Conservation (phyloP, 2,797 vertebrate species). For the Anomalospiza imberbis region DNA sequence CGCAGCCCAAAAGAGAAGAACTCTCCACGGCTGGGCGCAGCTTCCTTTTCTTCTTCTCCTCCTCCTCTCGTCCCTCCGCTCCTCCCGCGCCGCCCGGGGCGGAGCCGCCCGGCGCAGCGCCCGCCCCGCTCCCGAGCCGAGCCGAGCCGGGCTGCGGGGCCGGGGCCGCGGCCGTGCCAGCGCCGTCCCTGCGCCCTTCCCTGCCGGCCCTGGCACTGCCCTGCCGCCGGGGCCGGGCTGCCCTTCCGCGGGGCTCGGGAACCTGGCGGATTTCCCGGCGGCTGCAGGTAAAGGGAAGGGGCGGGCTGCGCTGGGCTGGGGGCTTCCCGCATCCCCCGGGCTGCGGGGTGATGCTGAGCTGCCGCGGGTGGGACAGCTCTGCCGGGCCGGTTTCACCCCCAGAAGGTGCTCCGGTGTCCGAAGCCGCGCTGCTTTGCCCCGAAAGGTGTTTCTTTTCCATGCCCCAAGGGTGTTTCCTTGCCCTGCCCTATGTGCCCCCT, state of each 20-base stretch:
- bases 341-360: neutral
- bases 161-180: neutral
- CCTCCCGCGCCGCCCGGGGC: neutral
- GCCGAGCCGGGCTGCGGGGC: neutral
- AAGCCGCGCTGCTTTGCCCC: neutral
- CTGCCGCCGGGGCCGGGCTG: neutral
- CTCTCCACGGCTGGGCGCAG: neutral
- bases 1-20: neutral
- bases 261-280: neutral
- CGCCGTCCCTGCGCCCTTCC: neutral
- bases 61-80: neutral
- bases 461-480: neutral
- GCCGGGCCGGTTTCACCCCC: neutral
- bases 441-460: neutral
- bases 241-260: neutral
- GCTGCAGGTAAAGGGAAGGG: constrained; percentile 20
- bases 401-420: neutral
- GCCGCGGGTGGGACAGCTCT: neutral
- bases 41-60: neutral
- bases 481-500: neutral
- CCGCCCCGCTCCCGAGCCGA: constrained; percentile 10
- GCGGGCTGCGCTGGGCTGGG: neutral
- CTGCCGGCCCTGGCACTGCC: neutral
- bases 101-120: neutral
- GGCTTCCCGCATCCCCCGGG: neutral